phyloP scores from a whole-genome alignment of 2,888 invertebrate genomes.

The Onthophagus sagittarius region DNA sequence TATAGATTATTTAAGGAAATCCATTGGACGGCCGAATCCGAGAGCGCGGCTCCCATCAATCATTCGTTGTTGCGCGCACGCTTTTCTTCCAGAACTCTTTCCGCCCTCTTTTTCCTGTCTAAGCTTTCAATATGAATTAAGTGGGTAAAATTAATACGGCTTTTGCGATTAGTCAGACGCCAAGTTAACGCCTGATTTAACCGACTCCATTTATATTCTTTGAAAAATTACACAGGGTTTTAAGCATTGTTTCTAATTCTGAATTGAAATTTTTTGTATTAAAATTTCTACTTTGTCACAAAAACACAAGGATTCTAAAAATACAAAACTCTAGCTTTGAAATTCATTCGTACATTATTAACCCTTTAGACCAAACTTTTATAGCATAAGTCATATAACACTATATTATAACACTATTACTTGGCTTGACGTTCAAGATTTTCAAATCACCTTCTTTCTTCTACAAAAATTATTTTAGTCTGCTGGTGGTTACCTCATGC shows the following conservation, averaged over 20 bases:
- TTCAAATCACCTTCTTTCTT: no score
- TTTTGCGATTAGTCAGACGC: neutral
- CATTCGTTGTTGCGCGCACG: conserved; percentile 16
- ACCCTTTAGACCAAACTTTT: no score
- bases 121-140: conserved; percentile 6
- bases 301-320: no score
- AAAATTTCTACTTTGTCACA: no score
- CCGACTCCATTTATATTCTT: neutral
- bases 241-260: neutral
- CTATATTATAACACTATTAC: no score
- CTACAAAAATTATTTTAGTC: no score
- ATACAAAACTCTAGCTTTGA: no score
- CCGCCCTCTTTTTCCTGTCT: neutral
- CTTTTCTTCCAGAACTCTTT: conserved; percentile 9
- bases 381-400: no score
- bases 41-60: conserved; percentile 16
- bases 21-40: conserved; percentile 14
- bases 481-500: no score
- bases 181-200: neutral
- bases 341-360: no score
- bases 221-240: neutral
- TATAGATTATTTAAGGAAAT: conserved; percentile 23
- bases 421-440: no score
- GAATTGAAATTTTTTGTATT: no score
- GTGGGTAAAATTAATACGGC: neutral